A percentile compares a stretch with the other conserved stretches of the same genome.
phyloP scores from a whole-genome alignment of 2,113 vertebrate genomes.

The Ptilonorhynchus violaceus region DNA sequence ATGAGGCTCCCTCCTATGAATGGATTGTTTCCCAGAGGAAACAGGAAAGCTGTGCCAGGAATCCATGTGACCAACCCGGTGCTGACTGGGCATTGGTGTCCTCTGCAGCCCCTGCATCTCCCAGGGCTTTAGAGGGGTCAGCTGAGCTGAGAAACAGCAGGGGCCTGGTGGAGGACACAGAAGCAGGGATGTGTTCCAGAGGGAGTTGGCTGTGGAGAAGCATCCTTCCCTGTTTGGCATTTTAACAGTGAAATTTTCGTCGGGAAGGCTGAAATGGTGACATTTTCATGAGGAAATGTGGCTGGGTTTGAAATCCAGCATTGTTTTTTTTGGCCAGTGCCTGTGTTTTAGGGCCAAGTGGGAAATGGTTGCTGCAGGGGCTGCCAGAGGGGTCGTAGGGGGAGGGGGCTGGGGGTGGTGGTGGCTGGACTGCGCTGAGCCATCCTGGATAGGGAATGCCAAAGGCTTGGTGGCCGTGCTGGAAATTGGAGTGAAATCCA shows the following conservation, averaged over 20 bases:
- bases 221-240: background rate
- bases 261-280: background rate
- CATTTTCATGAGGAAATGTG: background rate
- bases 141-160: background rate
- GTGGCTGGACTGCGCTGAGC: background rate
- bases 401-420: background rate
- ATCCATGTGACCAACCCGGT: background rate
- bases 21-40: background rate
- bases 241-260: background rate
- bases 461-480: background rate
- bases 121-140: background rate
- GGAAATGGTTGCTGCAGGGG: background rate
- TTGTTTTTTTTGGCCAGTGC: background rate
- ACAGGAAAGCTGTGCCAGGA: background rate
- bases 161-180: background rate
- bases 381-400: background rate
- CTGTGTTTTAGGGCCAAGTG: background rate
- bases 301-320: background rate
- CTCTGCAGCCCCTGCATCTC: background rate
- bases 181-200: background rate
- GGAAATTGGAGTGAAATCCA: background rate
- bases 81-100: background rate
- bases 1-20: background rate
- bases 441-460: accelerated
- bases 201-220: background rate